Conservation (phyloP, 2,113 vertebrate genomes). For the Strix uralensis region DNA sequence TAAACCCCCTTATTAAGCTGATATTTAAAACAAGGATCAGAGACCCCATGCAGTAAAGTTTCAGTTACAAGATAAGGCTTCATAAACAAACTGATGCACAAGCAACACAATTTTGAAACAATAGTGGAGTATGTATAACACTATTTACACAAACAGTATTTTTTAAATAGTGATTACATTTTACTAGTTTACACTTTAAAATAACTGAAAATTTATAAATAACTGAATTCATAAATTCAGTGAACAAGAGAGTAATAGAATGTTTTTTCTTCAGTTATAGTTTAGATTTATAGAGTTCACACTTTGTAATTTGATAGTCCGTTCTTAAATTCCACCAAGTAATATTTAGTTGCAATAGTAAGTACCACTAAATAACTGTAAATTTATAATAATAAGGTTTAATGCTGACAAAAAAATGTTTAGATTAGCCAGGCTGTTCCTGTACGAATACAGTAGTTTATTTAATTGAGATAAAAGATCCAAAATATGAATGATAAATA, state of each 20-base stretch:
- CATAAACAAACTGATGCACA: neutral
- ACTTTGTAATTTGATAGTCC: neutral
- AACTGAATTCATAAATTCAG: neutral
- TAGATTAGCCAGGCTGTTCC: neutral
- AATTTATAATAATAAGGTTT: neutral
- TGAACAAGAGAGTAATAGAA: neutral
- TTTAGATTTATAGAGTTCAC: neutral
- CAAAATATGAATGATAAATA: neutral
- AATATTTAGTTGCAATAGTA: neutral
- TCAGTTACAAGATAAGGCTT: neutral
- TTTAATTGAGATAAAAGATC: neutral
- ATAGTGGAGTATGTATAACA: accelerated
- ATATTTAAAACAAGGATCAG: neutral
- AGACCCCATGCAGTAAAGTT: neutral
- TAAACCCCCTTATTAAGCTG: neutral
- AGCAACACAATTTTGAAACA: neutral
- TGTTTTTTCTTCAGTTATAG: neutral
- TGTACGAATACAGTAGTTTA: neutral
- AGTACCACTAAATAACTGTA: neutral
- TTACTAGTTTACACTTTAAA: neutral
- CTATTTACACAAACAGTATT: neutral
- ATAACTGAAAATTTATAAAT: neutral
- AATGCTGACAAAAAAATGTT: neutral
- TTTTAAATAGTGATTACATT: neutral
- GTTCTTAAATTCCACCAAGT: neutral